Conservation (phyloP, 1,140 invertebrate genomes). For the Eumaeus atala region DNA sequence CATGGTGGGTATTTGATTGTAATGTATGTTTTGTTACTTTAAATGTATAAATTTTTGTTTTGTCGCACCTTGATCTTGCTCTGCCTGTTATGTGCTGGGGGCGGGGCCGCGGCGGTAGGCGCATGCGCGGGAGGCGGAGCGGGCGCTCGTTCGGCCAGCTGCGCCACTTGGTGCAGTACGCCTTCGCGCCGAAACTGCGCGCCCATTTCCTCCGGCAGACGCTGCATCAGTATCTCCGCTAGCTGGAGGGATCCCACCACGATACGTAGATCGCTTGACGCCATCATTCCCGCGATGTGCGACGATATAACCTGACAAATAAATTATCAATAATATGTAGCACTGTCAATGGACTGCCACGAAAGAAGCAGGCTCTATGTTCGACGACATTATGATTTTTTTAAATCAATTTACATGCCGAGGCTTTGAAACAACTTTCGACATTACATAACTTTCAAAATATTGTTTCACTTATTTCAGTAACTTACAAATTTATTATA, state of each 20-base stretch:
- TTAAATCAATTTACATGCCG: too few relatives aligned
- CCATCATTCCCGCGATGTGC: conserved; percentile 98
- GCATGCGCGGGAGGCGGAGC: conserved; percentile 58
- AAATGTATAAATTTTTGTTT: too few relatives aligned
- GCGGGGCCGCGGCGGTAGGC: conserved; percentile 60
- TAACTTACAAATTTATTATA: too few relatives aligned
- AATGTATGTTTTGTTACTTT: too few relatives aligned
- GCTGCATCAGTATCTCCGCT: conserved; percentile 96
- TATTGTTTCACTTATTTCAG: too few relatives aligned
- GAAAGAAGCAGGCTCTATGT: too few relatives aligned
- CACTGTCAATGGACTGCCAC: too few relatives aligned
- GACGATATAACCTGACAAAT: conserved; percentile 87
- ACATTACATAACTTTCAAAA: too few relatives aligned
- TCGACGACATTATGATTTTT: too few relatives aligned
- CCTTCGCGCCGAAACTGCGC: conserved; percentile 96
- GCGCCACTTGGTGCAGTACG: conserved; percentile 92
- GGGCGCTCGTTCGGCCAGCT: conserved; percentile 78
- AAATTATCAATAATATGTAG: background rate
- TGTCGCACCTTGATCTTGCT: conserved; percentile 41
- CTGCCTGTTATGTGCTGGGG: conserved; percentile 27
- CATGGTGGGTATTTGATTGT: too few relatives aligned
- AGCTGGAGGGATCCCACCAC: conserved; percentile 98
- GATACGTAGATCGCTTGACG: conserved; percentile 94
- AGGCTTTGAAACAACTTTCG: too few relatives aligned
- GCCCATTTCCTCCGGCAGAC: conserved; percentile 94